A percentile compares a stretch with the other conserved stretches of the same genome.
Conservation (phyloP, 1,140 invertebrate genomes). For the Diuraphis noxia region DNA sequence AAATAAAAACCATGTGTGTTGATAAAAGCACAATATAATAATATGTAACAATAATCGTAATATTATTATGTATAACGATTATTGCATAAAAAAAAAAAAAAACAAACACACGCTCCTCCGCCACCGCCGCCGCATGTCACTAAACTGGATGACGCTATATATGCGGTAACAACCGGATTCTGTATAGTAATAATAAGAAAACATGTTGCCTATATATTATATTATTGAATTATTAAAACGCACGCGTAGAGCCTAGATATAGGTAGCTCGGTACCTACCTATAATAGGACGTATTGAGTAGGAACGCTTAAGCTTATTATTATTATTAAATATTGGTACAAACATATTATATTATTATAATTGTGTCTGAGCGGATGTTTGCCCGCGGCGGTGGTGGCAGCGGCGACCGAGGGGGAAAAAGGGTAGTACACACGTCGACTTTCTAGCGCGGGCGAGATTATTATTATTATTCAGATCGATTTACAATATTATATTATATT, state of each 20-base stretch:
- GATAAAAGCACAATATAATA: too few relatives aligned
- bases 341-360: background rate
- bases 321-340: background rate
- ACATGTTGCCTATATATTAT: too few relatives aligned
- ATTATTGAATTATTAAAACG: too few relatives aligned
- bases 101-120: background rate
- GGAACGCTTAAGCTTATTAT: background rate
- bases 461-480: slow-evolving; percentile 34
- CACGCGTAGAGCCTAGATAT: too few relatives aligned
- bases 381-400: background rate
- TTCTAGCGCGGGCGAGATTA: slow-evolving; percentile 8
- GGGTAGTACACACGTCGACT: background rate
- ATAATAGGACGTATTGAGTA: background rate
- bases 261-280: too few relatives aligned
- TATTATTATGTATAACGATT: slow-evolving; percentile 13
- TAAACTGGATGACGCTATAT: background rate
- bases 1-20: background rate
- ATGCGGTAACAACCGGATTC: too few relatives aligned
- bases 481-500: slow-evolving; percentile 6
- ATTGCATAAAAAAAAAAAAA: background rate
- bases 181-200: too few relatives aligned
- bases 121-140: background rate
- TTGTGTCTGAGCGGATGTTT: background rate
- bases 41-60: too few relatives aligned
- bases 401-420: background rate